Percentiles rank a stretch among this genome's conserved stretches.
Conservation (phyloP, 2,888 invertebrate genomes). For the Pheosia gnoma region DNA sequence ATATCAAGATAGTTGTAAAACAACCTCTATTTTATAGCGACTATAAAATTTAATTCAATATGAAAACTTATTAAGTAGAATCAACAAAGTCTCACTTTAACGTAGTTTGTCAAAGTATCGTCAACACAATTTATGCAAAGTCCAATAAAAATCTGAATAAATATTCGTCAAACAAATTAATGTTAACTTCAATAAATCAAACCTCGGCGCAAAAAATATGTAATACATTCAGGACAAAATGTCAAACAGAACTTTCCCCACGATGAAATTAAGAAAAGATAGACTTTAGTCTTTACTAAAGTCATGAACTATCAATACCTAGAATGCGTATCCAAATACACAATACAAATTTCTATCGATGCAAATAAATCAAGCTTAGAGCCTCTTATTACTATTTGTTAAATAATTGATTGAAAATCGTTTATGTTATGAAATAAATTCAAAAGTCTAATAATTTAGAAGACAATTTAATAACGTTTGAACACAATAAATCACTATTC, state of each 20-base stretch:
- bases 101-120: neutral
- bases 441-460: neutral
- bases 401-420: neutral
- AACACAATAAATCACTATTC: neutral
- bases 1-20: neutral
- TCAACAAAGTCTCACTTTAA: conserved; percentile 6
- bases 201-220: neutral
- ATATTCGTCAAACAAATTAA: conserved; percentile 25
- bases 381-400: neutral
- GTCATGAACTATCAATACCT: too few relatives aligned
- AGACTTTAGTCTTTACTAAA: too few relatives aligned
- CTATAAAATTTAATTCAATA: conserved; percentile 4
- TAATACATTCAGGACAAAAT: neutral
- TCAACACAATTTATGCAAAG: conserved; percentile 1
- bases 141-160: conserved; percentile 7
- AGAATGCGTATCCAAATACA: too few relatives aligned
- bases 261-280: too few relatives aligned
- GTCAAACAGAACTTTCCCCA: conserved; percentile 7
- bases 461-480: neutral
- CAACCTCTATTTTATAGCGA: neutral
- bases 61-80: neutral
- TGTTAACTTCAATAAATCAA: conserved; percentile 31
- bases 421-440: neutral
- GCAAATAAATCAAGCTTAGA: conserved; percentile 9
- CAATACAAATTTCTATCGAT: neutral